Base-by-base conservation (phyloP, 2,113 vertebrate genomes). In the Axis porcinus region DNA sequence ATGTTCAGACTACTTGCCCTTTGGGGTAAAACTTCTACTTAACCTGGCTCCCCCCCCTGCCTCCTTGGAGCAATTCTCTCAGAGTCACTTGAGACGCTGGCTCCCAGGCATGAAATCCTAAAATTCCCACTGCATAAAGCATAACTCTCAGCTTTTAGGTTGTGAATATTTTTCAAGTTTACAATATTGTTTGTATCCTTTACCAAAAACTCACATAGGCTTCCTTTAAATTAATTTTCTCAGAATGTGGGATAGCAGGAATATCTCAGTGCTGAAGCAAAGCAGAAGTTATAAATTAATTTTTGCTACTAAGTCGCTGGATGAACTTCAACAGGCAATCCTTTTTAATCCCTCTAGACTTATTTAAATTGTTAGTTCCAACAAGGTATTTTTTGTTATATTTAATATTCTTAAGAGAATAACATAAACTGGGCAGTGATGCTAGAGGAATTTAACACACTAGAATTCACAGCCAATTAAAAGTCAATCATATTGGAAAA, bases 391-490 rank as follows among this genome's bases (percentile, higher is more conserved):
- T 70, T 40, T 21, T 45, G 28, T 86, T 96, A 76, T 47, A n/a
- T 86, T 95, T 92, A 95, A 83, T 50, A 67, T 93, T 94, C 91
- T 94, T 95, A 74, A 79, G 40, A 91, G 67, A 97, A 93, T 83
- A 97, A 60, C 6, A 36, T 85, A 86, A 91, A 86, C 40, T 95
- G 86, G 36, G 83, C 50, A 27, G 58, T 28, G 28, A 91, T n/a
- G 47, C 30, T 70, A 43, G 52, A 94, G 30, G 15, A 94, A 96
- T 60, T 62, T 86, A 84, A 92, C 27, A 58, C 5, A n/a, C 62
- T 91, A 90, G 36, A 67, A 90, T 83, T 97, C 76, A 94, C 88
- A 94, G 91, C 40, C 83, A 98, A 97, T 70, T 92, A 78, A 86
- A 67, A 81, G 67, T 74, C 70, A 91, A 17, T 93, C 64, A n/a